A percentile compares a stretch with the other conserved stretches of the same genome.
Evolutionary conservation across 2,888 invertebrate genomes (phyloP).

Genomic region (Cryptocheilus praepositus): DNA sequence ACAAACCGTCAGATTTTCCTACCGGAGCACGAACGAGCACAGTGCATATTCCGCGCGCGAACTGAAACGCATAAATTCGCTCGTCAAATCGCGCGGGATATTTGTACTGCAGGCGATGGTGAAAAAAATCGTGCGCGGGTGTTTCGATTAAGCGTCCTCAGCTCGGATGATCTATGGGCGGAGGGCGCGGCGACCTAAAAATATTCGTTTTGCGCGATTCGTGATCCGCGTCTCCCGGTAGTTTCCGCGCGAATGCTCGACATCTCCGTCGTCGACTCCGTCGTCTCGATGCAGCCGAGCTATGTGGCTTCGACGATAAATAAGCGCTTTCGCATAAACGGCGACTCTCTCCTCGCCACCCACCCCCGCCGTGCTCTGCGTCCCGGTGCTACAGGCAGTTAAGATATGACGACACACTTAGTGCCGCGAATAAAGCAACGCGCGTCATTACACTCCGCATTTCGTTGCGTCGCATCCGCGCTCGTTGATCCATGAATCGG

Average conservation of each 20-base stretch:
- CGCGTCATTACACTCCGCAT: slow-evolving; percentile 33
- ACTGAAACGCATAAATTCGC: too few relatives aligned
- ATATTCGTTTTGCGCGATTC: slow-evolving; percentile 34
- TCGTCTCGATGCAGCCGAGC: slow-evolving; percentile 26
- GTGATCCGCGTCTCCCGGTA: slow-evolving; percentile 27
- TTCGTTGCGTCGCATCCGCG: slow-evolving; percentile 30
- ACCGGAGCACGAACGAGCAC: too few relatives aligned
- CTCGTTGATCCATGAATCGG: slow-evolving; percentile 25
- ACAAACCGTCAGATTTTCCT: too few relatives aligned
- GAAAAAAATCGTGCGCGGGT: slow-evolving; percentile 10
- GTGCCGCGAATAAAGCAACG: slow-evolving; percentile 47
- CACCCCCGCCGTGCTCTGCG: too few relatives aligned
- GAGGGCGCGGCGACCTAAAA: slow-evolving; percentile 32
- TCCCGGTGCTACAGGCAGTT: slow-evolving; percentile 46
- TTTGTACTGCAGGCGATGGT: neutral
- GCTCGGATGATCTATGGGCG: slow-evolving; percentile 9
- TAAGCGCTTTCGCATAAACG: slow-evolving; percentile 47
- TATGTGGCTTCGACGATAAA: slow-evolving; percentile 47
- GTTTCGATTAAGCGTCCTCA: slow-evolving; percentile 10
- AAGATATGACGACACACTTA: slow-evolving; percentile 59
- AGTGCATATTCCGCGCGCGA: too few relatives aligned
- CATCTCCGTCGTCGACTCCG: slow-evolving; percentile 26
- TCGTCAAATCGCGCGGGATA: too few relatives aligned
- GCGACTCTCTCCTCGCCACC: slow-evolving; percentile 11
- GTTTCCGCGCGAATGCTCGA: slow-evolving; percentile 39